Evolutionary conservation across 2,797 vertebrate species (phyloP).

Genomic region (Danio albolineatus): DNA sequence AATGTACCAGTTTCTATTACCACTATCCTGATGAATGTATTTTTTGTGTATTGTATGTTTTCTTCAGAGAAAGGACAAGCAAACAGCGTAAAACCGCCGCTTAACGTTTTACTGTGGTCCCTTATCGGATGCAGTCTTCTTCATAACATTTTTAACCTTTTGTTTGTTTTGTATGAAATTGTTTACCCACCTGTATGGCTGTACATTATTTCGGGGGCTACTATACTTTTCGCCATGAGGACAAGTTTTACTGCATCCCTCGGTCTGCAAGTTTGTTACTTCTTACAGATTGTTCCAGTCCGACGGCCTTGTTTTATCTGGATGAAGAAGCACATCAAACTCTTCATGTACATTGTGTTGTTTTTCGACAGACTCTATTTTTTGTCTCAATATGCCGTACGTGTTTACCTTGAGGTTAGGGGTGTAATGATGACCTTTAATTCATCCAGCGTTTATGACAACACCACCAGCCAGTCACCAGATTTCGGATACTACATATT

Average conservation of each 20-base stretch:
- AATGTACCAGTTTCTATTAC: constrained; percentile 38
- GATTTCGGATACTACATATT: background rate
- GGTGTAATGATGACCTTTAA: background rate
- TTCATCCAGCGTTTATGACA: background rate
- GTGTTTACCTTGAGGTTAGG: background rate
- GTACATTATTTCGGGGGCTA: fast-evolving
- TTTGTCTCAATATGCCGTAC: background rate
- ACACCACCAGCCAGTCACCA: background rate
- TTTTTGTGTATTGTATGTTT: constrained; percentile 63
- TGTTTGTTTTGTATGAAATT: background rate
- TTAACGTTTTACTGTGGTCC: constrained; percentile 60
- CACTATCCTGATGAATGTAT: constrained; percentile 58
- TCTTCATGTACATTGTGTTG: constrained; percentile 52
- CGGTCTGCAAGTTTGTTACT: constrained; percentile 70
- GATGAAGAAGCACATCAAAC: constrained; percentile 68
- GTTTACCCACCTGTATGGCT: fast-evolving
- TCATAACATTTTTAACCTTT: constrained; percentile 32
- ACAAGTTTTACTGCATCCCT: constrained; percentile 51
- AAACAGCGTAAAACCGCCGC: constrained; percentile 59
- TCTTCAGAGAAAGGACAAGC: constrained; percentile 13
- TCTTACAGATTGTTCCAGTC: constrained; percentile 66
- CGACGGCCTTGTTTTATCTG: constrained; percentile 48
- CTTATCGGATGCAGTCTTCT: constrained; percentile 49
- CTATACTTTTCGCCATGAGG: background rate
- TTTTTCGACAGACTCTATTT: constrained; percentile 17